Conservation (phyloP, 92 coral and sea anemone species). For the Siderastrea radians region DNA sequence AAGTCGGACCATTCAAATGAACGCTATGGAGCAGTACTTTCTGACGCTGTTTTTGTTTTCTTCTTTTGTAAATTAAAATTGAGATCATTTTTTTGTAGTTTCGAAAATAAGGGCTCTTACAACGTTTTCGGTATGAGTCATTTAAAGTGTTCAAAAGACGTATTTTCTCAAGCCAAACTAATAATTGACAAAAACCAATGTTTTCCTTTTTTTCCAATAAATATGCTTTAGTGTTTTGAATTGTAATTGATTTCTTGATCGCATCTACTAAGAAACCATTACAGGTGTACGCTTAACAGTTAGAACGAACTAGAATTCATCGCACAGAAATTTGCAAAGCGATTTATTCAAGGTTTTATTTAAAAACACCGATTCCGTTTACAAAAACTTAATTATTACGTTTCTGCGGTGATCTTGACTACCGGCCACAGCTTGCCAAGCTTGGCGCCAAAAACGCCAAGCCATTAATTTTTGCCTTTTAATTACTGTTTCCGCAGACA, state of each 20-base stretch:
- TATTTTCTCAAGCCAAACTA: background rate
- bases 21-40: too few species aligned
- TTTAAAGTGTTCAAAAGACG: too few species aligned
- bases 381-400: constrained; percentile 2
- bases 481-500: constrained; percentile 16
- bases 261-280: background rate
- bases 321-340: background rate
- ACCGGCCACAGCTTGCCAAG: constrained; percentile 18
- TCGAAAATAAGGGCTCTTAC: background rate
- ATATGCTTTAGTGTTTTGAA: background rate
- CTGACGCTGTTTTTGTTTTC: too few species aligned
- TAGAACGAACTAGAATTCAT: background rate
- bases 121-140: background rate
- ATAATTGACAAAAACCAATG: background rate
- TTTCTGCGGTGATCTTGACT: constrained; percentile 21
- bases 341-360: constrained; percentile 21
- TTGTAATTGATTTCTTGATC: background rate
- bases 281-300: background rate
- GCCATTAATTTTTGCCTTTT: constrained; percentile 31
- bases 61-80: too few species aligned
- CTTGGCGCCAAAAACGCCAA: constrained; percentile 45
- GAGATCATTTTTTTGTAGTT: too few species aligned
- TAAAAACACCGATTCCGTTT: background rate
- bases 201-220: background rate
- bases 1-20: too few species aligned